Base-by-base conservation (phyloP, 2,113 vertebrate genomes). In the Channa maculata region DNA sequence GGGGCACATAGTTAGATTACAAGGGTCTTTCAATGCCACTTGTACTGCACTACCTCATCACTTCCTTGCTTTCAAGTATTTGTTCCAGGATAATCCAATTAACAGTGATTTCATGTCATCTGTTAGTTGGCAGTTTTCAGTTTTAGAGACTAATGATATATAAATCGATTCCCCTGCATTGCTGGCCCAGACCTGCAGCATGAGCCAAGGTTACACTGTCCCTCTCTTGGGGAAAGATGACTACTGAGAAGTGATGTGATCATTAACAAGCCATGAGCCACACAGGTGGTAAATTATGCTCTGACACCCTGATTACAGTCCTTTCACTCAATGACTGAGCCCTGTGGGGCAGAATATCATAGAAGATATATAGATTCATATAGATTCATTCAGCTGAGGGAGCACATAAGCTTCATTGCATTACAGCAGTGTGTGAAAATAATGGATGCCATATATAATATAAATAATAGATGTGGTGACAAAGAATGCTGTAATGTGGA, bases 1-100 rank as follows among this genome's bases (percentile, higher is more conserved):
- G 87, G 24, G 89, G 84, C 70, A 83, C 90, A 95, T 92, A 91
- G 92, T 94, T 93, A 92, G 61, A 84, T 79, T 85, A 61, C 83
- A 79, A 77, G 68, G 86, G 86, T 85, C 87, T 89, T 93, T 87
- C 91, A 91, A 87, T 2, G 57, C 81, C 88, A 86, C 73, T 54
- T 65, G 77, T 66, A 5, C 74, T 50, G 71, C 78, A 66, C 69
- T 36, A 67, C 65, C 53, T 79, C 53, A 5, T 73, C 63, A 52
- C 24, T 43, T 13, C 9, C n/a, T 8, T 34, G 0, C 36, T 38
- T 52, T 5, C 60, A 36, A 38, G 39, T 14, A 10, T 55, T 24
- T 13, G 38, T 68, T 43, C 41, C 39, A 70, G 37, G 33, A 50
- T 7, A 37, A 64, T 59, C 60, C 3, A 50, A 15, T 59, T 41